Base-by-base conservation (phyloP, 2,797 vertebrate genomes). In the Parambassis ranga region DNA sequence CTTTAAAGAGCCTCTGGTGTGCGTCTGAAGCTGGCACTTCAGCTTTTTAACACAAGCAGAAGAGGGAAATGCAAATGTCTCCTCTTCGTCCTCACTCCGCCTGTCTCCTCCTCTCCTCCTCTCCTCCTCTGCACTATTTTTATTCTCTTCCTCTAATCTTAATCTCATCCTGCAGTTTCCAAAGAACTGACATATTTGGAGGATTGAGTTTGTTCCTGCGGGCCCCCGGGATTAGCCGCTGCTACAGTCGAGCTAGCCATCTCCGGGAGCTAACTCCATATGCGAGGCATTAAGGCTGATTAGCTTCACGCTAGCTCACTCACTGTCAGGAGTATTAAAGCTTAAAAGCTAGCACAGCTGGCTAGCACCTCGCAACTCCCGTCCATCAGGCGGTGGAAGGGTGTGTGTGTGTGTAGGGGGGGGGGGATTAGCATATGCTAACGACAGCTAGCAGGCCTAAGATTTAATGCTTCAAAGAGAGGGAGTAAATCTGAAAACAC, bases 201-300 rank as follows among this genome's bases (percentile, higher is more conserved):
- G 70, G 77, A 65, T 81, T 73, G 72, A 61, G 23, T 26, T 28
- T 28, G 23, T 50, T 75, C 37, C 72, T 59, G 61, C 33, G 69
- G 69, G 72, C 56, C 0, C 20, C 38, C 16, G 1, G 81, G 86
- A 88, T 90, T 79, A 89, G 78, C 69, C 23, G 14, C 46, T 13
- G 48, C 65, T 66, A 23, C 23, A 3, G 42, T 5, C n/a, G n/a
- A 27, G 79, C 74, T 74, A 75, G 78, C 78, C 65, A 1, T 75
- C 67, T 68, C 59, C 1, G 3, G 4, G 10, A 19, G 82, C 76
- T 75, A 74, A 84, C 77, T 14, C 58, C 50, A n/a, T 28, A 43
- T 48, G 70, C 43, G 1, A 68, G 80, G 76, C 77, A 67, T 81
- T 82, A 80, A 82, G 73, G 70, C 64, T 35, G 87, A 88, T 88